phyloP scores from a whole-genome alignment of 2,113 vertebrate species.

The Butorides virescens region DNA sequence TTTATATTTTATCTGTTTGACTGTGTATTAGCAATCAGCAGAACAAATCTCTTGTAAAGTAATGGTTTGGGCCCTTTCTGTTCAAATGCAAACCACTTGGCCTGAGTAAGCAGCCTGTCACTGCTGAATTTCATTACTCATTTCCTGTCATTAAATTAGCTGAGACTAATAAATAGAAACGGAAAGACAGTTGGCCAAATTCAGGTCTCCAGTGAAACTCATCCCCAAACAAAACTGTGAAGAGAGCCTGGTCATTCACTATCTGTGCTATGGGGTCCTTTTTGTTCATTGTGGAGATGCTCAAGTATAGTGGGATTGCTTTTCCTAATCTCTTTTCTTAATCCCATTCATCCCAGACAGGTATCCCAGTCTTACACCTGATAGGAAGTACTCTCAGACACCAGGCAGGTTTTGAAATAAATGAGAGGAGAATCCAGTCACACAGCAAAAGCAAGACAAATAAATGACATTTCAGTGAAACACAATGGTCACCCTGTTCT shows the following conservation, averaged over 20 bases:
- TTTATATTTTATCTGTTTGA: background rate
- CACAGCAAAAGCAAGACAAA: background rate
- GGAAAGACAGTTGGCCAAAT: background rate
- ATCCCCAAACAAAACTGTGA: background rate
- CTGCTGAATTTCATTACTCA: constrained; percentile 21
- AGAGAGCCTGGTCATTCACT: background rate
- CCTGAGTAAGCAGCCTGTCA: constrained; percentile 5
- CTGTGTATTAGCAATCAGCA: background rate
- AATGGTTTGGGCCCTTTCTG: background rate
- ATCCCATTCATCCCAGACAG: background rate
- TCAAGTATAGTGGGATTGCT: background rate
- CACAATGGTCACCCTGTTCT: background rate
- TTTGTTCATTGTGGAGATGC: background rate
- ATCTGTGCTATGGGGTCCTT: fast-evolving
- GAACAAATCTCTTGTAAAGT: background rate
- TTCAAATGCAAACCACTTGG: background rate
- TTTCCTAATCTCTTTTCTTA: background rate
- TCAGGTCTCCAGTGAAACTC: background rate
- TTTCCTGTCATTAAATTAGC: constrained; percentile 52
- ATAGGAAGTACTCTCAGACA: background rate
- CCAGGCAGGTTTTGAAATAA: background rate
- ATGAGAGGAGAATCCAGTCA: background rate
- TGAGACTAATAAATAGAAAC: constrained; percentile 17
- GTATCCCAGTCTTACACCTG: background rate
- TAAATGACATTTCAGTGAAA: background rate